phyloP scores from a whole-genome alignment of 2,888 invertebrate species.

The Lasiommata megera region DNA sequence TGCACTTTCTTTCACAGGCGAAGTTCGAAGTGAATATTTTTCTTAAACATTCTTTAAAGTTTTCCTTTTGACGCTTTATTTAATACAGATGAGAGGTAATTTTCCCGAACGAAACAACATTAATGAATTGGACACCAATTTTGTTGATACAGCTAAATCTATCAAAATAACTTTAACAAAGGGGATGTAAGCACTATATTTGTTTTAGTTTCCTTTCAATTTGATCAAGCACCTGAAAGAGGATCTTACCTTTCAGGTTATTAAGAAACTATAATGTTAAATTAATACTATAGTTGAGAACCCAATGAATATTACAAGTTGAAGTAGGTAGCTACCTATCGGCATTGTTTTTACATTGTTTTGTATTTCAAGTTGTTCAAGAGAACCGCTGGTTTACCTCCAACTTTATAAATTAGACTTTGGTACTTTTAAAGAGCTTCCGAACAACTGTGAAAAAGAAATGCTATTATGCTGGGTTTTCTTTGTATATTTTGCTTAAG shows the following conservation, averaged over 20 bases:
- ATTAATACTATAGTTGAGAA: constrained; percentile 12
- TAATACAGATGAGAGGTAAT: no score
- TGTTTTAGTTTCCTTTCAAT: no score
- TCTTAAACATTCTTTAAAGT: no score
- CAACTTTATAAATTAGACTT: constrained; percentile 33
- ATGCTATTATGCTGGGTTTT: constrained; percentile 28
- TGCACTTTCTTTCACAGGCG: no score
- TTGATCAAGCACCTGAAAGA: no score
- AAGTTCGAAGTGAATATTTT: no score
- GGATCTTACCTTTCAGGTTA: background rate
- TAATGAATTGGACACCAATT: no score
- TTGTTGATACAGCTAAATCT: no score
- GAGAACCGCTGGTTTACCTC: constrained; percentile 22
- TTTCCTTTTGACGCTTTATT: no score
- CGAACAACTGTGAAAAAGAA: constrained; percentile 29
- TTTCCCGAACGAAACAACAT: no score
- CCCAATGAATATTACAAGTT: constrained; percentile 6
- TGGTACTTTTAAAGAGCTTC: constrained; percentile 30
- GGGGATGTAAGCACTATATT: no score
- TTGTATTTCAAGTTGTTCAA: constrained; percentile 24
- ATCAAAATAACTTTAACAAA: no score
- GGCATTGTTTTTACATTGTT: constrained; percentile 24
- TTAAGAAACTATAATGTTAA: background rate
- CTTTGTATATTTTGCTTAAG: constrained; percentile 24
- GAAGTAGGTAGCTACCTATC: constrained; percentile 20